These are phyloP conservation scores for Hyperoplus immaculatus DNA, from an alignment of 2,797 vertebrate species.

Conservation along the genomic window DNA sequence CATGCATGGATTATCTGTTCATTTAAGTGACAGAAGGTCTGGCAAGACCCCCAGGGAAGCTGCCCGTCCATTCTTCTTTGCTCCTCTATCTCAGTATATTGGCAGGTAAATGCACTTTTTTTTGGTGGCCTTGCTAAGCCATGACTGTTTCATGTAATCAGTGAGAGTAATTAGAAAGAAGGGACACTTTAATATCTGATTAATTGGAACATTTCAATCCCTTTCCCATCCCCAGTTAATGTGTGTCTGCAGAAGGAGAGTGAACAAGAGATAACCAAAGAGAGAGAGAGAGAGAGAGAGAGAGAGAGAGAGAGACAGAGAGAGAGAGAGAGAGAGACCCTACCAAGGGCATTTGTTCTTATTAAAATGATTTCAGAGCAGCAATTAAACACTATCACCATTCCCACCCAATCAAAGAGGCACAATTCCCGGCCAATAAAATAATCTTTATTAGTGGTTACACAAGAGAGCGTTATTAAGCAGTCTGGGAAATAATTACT, in stretches of 20 bases:
- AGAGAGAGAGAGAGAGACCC: constrained; percentile 29
- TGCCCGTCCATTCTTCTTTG: constrained; percentile 3
- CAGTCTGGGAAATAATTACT: constrained; percentile 65
- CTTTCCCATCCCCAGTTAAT: constrained; percentile 8
- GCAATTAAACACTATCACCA: constrained; percentile 73
- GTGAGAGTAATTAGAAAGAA: constrained; percentile 69
- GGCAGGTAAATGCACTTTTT: constrained; percentile 51
- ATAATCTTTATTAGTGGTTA: constrained; percentile 67
- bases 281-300: constrained; percentile 9
- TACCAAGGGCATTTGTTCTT: constrained; percentile 69
- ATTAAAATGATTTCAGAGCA: constrained; percentile 74
- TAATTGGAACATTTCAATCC: constrained; percentile 66
- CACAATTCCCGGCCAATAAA: constrained; percentile 64
- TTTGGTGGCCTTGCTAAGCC: constrained; percentile 34
- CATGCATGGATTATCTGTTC: constrained; percentile 78
- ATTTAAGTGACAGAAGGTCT: constrained; percentile 67
- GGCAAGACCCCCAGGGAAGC: constrained; percentile 45
- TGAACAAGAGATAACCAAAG: background rate
- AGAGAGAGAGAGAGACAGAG: constrained; percentile 7
- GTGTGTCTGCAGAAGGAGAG: constrained; percentile 11
- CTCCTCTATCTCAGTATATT: constrained; percentile 15
- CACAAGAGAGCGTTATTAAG: constrained; percentile 70
- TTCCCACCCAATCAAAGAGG: constrained; percentile 62
- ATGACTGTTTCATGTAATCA: constrained; percentile 68
- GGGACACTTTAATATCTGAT: constrained; percentile 68